Conservation (phyloP, 2,113 vertebrate species). For the Sterna hirundo region DNA sequence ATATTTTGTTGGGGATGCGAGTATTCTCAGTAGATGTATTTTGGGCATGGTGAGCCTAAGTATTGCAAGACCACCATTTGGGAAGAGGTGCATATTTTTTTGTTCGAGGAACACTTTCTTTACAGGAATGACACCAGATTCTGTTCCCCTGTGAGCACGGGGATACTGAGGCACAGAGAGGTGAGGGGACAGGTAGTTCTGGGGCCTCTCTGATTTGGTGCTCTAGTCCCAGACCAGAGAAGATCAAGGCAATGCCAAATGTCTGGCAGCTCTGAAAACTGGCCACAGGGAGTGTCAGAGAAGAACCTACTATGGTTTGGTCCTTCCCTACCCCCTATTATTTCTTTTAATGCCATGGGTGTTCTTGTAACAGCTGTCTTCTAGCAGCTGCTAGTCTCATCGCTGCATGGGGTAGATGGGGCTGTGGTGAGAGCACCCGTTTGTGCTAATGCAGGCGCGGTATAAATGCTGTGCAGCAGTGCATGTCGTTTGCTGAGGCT, state of each 20-base stretch:
- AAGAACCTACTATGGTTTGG: background rate
- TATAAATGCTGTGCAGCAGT: background rate
- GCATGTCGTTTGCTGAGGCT: background rate
- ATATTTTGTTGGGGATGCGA: background rate
- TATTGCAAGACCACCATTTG: background rate
- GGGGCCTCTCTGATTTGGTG: background rate
- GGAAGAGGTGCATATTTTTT: background rate
- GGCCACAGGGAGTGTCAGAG: background rate
- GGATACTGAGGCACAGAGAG: background rate
- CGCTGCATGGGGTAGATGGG: accelerated
- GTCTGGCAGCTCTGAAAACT: background rate
- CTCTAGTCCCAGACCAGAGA: background rate
- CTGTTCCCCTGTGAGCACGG: accelerated
- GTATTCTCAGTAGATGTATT: background rate
- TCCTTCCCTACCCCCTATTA: background rate
- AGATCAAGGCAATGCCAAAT: background rate
- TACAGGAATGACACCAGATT: background rate
- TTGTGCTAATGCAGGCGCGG: background rate
- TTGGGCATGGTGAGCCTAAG: background rate
- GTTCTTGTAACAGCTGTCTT: background rate
- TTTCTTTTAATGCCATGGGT: background rate
- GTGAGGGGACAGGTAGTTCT: background rate
- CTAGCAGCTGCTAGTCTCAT: background rate
- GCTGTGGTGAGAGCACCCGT: background rate
- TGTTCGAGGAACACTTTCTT: background rate